Evolutionary conservation across 2,797 vertebrate species (phyloP).

Genomic region (Buphagus erythrorhynchus): DNA sequence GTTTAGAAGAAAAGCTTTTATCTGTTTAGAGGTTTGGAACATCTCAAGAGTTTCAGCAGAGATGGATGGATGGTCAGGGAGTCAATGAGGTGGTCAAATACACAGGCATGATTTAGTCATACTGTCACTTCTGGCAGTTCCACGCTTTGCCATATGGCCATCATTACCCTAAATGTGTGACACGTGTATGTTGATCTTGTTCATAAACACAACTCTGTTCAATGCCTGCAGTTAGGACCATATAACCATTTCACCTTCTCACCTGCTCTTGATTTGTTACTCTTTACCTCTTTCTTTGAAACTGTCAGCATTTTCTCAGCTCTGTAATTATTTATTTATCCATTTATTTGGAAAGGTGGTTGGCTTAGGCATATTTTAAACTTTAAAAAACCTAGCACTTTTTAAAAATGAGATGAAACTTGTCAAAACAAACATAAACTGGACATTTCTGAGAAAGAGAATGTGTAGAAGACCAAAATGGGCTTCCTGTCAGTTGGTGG

Average conservation of each 20-base stretch:
- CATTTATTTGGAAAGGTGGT: not conserved
- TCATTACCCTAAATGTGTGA: not conserved
- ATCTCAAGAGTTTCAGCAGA: not conserved
- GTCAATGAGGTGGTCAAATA: not conserved
- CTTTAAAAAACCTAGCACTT: not conserved
- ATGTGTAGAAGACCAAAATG: not conserved
- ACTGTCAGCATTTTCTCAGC: not conserved
- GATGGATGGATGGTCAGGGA: constrained; percentile 3
- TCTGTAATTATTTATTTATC: not conserved
- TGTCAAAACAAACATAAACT: not conserved
- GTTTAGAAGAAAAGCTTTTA: not conserved
- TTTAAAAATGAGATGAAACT: not conserved
- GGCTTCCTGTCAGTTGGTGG: constrained; percentile 21
- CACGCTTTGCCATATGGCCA: not conserved
- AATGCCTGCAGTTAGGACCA: not conserved
- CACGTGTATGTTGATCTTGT: not conserved
- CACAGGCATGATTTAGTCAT: not conserved
- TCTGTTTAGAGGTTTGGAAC: not conserved
- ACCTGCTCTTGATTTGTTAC: not conserved
- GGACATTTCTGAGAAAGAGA: not conserved
- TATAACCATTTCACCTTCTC: not conserved
- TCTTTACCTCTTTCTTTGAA: not conserved
- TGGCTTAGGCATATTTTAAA: not conserved
- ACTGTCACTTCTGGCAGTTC: not conserved
- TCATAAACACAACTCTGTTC: not conserved